Evolutionary conservation across 2,797 vertebrate species (phyloP).

Genomic region (Parambassis ranga): DNA sequence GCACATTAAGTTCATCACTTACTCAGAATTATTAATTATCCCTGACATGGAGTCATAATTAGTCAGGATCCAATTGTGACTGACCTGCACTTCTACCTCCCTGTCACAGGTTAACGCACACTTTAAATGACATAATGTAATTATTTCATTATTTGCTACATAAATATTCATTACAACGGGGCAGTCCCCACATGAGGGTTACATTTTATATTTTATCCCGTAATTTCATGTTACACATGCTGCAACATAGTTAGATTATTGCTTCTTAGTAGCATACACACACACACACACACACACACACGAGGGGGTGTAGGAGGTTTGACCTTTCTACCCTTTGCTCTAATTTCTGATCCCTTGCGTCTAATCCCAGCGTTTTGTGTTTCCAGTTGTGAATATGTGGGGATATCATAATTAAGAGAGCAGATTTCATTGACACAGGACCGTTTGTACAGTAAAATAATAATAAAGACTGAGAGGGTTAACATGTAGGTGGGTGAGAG

Average conservation of each 20-base stretch:
- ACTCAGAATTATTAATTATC: neutral
- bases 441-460: neutral
- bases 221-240: no score
- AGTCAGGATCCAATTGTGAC: neutral
- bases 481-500: no score
- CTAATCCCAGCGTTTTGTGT: neutral
- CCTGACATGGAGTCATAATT: neutral
- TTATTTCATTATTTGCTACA: neutral
- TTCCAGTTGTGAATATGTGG: neutral
- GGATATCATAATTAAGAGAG: neutral
- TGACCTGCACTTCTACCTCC: neutral
- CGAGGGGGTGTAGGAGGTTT: neutral
- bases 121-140: neutral
- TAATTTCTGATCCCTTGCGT: neutral
- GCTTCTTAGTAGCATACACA: no score
- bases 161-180: no score
- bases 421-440: neutral
- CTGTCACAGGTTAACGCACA: neutral
- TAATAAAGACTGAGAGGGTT: no score
- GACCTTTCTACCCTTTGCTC: constrained; percentile 7
- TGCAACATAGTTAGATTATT: no score
- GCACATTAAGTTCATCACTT: neutral
- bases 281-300: no score
- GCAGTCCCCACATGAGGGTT: no score
- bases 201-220: no score